Percentiles rank a stretch among this genome's conserved stretches.
These are phyloP conservation scores for Synergus gifuensis DNA, from an alignment of 2,888 invertebrate genomes.

Conservation along the genomic window DNA sequence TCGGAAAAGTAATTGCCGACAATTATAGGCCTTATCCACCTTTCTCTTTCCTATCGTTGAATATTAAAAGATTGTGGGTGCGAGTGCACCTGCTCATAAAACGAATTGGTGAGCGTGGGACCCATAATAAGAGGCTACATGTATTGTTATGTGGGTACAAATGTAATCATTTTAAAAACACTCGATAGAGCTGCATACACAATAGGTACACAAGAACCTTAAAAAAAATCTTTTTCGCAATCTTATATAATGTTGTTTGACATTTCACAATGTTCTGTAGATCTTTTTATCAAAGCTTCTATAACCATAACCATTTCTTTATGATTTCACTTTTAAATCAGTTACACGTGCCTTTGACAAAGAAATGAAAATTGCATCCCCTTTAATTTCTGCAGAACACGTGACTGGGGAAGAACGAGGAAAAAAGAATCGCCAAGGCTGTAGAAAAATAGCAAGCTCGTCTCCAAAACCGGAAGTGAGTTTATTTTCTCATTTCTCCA, in stretches of 20 bases:
- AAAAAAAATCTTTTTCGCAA: neutral
- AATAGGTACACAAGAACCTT: neutral
- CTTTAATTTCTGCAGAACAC: neutral
- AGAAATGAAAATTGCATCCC: too few relatives aligned
- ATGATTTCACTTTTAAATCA: too few relatives aligned
- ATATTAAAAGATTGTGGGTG: conserved; percentile 36
- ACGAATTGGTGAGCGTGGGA: conserved; percentile 33
- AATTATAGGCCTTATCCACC: conserved; percentile 30
- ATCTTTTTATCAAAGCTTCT: too few relatives aligned
- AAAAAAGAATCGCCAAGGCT: neutral
- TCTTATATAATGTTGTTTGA: neutral
- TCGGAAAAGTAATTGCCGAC: conserved; percentile 27
- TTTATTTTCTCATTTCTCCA: neutral
- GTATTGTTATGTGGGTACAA: conserved; percentile 14
- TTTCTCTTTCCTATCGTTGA: conserved; percentile 28
- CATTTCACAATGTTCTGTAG: neutral
- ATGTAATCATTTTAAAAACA: conserved; percentile 4
- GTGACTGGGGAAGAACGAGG: neutral
- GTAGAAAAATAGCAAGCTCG: neutral
- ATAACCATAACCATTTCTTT: too few relatives aligned
- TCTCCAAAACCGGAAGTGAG: neutral
- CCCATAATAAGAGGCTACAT: conserved; percentile 23
- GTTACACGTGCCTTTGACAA: too few relatives aligned
- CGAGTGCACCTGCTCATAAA: conserved; percentile 24
- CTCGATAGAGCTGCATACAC: neutral